Evolutionary conservation across 1,140 invertebrate genomes (phyloP).

Genomic region (Drosophila setifemur): DNA sequence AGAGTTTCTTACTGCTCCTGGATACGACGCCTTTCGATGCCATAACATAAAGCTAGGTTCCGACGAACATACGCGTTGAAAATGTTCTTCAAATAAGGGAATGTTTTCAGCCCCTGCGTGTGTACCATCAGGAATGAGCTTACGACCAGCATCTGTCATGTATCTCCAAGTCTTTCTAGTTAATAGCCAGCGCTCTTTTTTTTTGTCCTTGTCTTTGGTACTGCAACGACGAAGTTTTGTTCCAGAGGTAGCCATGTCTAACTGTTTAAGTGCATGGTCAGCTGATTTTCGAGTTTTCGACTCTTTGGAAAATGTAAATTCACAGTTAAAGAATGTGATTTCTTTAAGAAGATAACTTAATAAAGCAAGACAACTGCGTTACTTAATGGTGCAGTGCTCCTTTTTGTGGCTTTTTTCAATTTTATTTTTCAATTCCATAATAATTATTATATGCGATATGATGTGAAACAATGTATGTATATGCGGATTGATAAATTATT

Average conservation of each 20-base stretch:
- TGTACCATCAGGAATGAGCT: slow-evolving; percentile 90
- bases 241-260: background rate
- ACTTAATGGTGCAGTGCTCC: too few relatives aligned
- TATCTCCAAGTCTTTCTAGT: slow-evolving; percentile 95
- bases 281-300: too few relatives aligned
- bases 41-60: slow-evolving; percentile 91
- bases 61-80: slow-evolving; percentile 90
- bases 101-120: slow-evolving; percentile 88
- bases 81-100: slow-evolving; percentile 91
- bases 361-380: too few relatives aligned
- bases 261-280: too few relatives aligned
- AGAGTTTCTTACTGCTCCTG: slow-evolving; percentile 84
- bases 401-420: too few relatives aligned
- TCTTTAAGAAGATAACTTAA: too few relatives aligned
- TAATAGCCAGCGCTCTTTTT: slow-evolving; percentile 90
- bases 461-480: too few relatives aligned
- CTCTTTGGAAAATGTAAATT: too few relatives aligned
- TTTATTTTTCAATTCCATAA: too few relatives aligned
- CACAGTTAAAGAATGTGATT: background rate
- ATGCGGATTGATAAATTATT: too few relatives aligned
- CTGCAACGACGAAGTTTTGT: slow-evolving; percentile 30
- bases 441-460: too few relatives aligned
- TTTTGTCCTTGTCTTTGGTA: slow-evolving; percentile 70
- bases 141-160: slow-evolving; percentile 94
- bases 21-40: slow-evolving; percentile 90